These are phyloP conservation scores for Zootoca vivipara DNA, from an alignment of 2,113 vertebrate genomes.

Conservation along the genomic window DNA sequence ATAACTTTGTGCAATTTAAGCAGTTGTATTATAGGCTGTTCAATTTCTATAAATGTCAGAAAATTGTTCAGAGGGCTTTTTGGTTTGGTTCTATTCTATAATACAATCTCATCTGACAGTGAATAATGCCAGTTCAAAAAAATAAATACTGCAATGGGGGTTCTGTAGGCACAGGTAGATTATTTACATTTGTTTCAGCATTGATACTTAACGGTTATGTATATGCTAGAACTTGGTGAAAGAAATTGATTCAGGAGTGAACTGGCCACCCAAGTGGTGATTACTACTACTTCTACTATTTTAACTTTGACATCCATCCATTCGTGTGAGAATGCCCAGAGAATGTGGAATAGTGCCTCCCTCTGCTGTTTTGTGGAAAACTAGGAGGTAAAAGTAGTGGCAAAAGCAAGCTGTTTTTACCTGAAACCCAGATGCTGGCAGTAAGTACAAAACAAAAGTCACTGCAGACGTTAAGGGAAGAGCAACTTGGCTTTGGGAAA, in stretches of 20 bases:
- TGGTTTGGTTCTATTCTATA: constrained; percentile 15
- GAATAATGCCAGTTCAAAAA: too few relatives aligned
- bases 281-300: not conserved
- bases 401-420: not conserved
- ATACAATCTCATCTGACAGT: not conserved
- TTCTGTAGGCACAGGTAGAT: not conserved
- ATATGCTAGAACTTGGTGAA: not conserved
- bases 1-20: constrained; percentile 46
- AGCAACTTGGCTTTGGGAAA: not conserved
- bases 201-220: not conserved
- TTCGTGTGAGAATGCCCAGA: not conserved
- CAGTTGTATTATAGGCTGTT: constrained; percentile 38
- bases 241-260: not conserved
- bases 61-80: constrained; percentile 21
- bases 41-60: constrained; percentile 14
- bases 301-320: not conserved
- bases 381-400: not conserved
- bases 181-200: not conserved
- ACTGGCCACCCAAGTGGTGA: not conserved
- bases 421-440: not conserved
- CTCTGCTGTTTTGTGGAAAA: not conserved
- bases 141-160: too few relatives aligned
- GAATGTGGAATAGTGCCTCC: not conserved
- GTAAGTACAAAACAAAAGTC: not conserved
- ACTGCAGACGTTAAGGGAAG: not conserved